Evolutionary conservation across 2,113 vertebrate species (phyloP).

Genomic region (Neoarius graeffei): DNA sequence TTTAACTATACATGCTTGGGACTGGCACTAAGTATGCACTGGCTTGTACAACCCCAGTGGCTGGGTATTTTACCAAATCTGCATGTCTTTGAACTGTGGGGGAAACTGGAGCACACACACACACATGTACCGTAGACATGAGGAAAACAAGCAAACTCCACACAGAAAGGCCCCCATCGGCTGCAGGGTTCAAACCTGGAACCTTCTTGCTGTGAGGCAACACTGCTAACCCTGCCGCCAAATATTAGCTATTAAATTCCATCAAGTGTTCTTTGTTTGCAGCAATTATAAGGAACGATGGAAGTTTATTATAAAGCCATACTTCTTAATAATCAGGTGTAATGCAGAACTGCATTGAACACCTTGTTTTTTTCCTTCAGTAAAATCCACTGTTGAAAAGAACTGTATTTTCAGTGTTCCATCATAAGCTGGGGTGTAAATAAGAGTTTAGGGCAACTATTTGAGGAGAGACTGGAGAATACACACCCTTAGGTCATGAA

Average conservation of each 20-base stretch:
- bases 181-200: too few species aligned
- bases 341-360: neutral
- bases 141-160: too few species aligned
- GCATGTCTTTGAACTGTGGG: too few species aligned
- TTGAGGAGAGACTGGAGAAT: conserved; percentile 29
- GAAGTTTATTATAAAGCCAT: neutral
- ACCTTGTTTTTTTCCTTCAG: neutral
- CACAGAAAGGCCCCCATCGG: too few species aligned
- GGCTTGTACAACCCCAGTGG: too few species aligned
- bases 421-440: neutral
- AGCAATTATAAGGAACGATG: neutral
- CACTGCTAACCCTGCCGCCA: too few species aligned
- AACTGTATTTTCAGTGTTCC: neutral
- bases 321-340: neutral
- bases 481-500: conserved; percentile 52
- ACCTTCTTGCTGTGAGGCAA: too few species aligned
- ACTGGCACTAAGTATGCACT: too few species aligned
- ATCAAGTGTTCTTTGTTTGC: neutral
- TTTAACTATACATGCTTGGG: too few species aligned
- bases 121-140: too few species aligned
- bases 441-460: neutral
- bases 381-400: neutral
- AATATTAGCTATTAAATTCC: neutral
- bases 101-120: too few species aligned
- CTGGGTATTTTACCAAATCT: too few species aligned